Percentiles rank a stretch among this genome's conserved stretches.
These are phyloP conservation scores for Heteronetta atricapilla DNA, from an alignment of 2,113 vertebrate species.

Conservation along the genomic window DNA sequence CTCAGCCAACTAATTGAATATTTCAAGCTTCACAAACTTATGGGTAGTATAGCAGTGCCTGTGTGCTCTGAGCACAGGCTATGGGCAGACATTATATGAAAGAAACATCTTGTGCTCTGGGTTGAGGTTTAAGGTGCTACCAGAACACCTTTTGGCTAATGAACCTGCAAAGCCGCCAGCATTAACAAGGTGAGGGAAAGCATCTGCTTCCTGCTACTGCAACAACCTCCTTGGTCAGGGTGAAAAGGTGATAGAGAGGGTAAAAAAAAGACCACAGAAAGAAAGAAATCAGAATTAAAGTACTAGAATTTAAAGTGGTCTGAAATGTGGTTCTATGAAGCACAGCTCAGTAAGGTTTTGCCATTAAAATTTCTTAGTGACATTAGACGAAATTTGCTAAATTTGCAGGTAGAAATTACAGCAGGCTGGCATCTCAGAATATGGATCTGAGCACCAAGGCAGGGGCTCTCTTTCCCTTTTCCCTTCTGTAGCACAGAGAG, in stretches of 20 bases:
- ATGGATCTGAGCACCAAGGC: not conserved
- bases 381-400: not conserved
- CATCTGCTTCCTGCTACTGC: conserved; percentile 20
- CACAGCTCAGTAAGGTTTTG: not conserved
- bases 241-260: not conserved
- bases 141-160: not conserved
- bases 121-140: conserved; percentile 31
- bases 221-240: not conserved
- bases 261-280: not conserved
- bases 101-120: not conserved
- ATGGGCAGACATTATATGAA: not conserved
- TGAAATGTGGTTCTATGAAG: not conserved
- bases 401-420: conserved; percentile 1
- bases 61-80: not conserved
- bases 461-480: not conserved
- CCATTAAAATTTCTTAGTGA: not conserved
- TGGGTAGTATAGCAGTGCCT: not conserved
- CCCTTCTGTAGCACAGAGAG: not conserved
- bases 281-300: not conserved
- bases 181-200: conserved; percentile 29
- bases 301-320: not conserved
- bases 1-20: not conserved
- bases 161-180: conserved; percentile 8
- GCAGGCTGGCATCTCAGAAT: not conserved
- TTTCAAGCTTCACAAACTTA: not conserved